Evolutionary conservation across 2,797 vertebrate genomes (phyloP), one percentile per base, ranked within the genome.

Genomic region (Agapornis canus): DNA sequence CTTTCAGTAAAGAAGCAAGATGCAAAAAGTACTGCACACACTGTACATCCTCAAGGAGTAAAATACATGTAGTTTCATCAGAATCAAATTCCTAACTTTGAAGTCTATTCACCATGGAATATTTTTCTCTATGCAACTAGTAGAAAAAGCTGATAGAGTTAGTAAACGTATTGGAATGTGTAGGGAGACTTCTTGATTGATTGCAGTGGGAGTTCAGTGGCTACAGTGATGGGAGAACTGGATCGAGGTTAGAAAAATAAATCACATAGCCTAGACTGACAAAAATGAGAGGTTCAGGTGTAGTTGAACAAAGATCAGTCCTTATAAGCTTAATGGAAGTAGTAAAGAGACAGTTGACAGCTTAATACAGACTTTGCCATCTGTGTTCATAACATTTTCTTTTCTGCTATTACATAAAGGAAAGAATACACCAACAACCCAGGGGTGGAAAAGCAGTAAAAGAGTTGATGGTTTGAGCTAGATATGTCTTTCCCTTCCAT

Each of bases 181-280:
- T 61, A 86, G 25, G 59, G 59, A 91, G 79, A 93, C 51, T 85
- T 93, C 63, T 90, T 93, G 78, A 84, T 86, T 91, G 43, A 91
- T 86, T 93, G 45, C 63, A 77, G 17, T 70, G 63, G 59, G 47
- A 87, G 18, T 86, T 95, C 35, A 68, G 43, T 10, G 7, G 64
- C 49, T 78, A 72, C 27, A 76, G 51, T 14, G 29, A 26, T 42
- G 91, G 59, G 37, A 85, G 60, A 85, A 66, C n/a, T 39, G 39
- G 10, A 77, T 72, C 32, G 63, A 90, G 57, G 31, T 89, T 79
- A 90, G 63, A 92, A 92, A 86, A 95, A 88, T 70, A 91, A 93
- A 84, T 64, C 42, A 37, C 8, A 37, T 51, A 68, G 26, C 22
- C 29, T 63, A 73, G 29, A 77, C 29, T 82, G 42, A 56, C 1